Conservation (phyloP, 2,113 vertebrate genomes). For the Gallinago undulata region DNA sequence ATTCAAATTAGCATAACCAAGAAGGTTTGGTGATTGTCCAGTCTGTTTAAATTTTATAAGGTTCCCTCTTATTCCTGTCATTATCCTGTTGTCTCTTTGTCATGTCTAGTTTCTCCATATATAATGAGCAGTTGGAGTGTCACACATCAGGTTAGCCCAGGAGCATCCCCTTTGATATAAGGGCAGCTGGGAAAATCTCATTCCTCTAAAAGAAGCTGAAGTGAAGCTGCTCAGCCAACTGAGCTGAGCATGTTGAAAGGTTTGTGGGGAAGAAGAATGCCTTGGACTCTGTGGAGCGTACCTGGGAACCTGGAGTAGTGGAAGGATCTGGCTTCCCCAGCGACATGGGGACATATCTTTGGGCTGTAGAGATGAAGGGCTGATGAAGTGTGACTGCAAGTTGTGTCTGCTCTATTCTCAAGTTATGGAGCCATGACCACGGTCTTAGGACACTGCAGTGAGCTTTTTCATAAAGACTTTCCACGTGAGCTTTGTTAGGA, state of each 20-base stretch:
- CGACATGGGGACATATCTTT: neutral
- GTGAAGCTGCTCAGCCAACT: neutral
- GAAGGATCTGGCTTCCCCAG: neutral
- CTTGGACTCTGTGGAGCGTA: rapidly evolving
- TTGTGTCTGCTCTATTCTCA: neutral
- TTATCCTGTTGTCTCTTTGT: neutral
- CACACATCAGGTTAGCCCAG: neutral
- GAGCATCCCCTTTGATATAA: neutral
- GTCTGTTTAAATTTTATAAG: neutral
- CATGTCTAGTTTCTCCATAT: neutral
- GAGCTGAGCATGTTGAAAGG: neutral
- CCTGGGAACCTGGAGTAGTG: neutral
- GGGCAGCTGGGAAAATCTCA: neutral
- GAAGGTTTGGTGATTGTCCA: neutral
- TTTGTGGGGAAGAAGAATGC: neutral
- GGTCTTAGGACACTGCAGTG: neutral
- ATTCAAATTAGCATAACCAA: neutral
- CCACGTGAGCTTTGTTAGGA: neutral
- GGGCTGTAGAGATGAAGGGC: neutral
- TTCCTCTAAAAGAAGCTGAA: neutral
- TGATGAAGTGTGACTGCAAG: neutral
- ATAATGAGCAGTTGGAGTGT: neutral
- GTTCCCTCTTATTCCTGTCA: neutral
- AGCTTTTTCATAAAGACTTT: neutral
- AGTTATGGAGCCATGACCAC: rapidly evolving